Percentiles rank a stretch among this genome's conserved stretches.
Conservation (phyloP, 2,113 vertebrate genomes). For the Gulo gulo region DNA sequence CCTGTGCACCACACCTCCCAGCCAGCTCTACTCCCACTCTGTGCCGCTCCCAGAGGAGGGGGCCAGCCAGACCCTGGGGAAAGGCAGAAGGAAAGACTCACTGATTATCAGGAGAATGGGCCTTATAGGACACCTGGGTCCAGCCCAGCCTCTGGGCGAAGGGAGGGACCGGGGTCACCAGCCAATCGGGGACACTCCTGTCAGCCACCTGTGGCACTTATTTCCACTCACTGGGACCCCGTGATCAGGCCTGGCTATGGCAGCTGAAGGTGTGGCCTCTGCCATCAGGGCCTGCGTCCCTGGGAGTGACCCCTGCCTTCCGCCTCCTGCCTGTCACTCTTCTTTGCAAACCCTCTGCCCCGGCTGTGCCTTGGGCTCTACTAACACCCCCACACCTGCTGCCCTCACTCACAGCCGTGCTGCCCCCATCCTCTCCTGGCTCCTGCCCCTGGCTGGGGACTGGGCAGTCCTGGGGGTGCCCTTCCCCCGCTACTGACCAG, state of each 20-base stretch:
- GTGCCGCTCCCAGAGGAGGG: not conserved
- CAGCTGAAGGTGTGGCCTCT: not conserved
- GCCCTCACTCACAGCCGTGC: not conserved
- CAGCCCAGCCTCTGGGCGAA: not conserved
- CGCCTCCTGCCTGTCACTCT: not conserved
- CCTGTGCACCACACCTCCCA: not conserved
- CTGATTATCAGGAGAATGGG: not conserved
- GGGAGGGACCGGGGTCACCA: fast-evolving
- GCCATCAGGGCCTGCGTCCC: not conserved
- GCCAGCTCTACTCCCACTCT: not conserved
- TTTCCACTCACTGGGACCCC: not conserved
- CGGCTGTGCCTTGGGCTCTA: not conserved
- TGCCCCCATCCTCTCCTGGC: not conserved
- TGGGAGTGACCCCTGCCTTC: not conserved
- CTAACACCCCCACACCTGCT: constrained; percentile 1
- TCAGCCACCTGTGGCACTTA: not conserved
- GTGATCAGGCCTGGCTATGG: not conserved
- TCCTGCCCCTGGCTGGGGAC: not conserved
- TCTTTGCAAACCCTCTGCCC: not conserved
- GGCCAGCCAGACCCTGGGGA: not conserved
- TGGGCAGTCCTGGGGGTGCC: not conserved
- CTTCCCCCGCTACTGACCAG: not conserved
- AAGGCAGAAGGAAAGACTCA: not conserved
- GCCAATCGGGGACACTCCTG: not conserved
- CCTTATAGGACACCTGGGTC: not conserved